A percentile compares a stretch with the other conserved stretches of the same genome.
These are phyloP conservation scores for Smutsia gigantea DNA, from an alignment of 2,797 vertebrate species.

Conservation along the genomic window DNA sequence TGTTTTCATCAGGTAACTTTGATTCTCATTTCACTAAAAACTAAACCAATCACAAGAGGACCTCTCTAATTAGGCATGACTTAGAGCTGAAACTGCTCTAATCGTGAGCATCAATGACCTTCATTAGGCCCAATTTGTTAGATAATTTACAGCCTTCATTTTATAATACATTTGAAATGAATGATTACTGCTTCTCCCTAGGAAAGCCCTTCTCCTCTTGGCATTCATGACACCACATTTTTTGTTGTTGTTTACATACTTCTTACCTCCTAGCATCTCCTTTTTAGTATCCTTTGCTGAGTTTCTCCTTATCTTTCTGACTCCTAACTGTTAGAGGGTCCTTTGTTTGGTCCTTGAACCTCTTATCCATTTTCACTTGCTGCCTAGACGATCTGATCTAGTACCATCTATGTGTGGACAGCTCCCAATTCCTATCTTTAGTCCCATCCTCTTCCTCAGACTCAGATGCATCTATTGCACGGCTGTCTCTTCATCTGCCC, in stretches of 20 bases:
- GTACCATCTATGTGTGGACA: neutral
- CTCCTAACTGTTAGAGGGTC: neutral
- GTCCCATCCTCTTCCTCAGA: neutral
- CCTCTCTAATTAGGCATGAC: neutral
- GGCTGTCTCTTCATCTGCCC: neutral
- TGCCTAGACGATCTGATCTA: neutral
- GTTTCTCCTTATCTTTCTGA: neutral
- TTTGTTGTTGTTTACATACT: neutral
- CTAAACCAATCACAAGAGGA: neutral
- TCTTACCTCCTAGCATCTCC: neutral
- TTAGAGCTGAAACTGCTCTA: neutral
- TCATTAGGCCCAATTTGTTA: neutral
- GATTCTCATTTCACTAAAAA: slow-evolving; percentile 30
- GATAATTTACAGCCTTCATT: neutral
- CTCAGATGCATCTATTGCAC: neutral
- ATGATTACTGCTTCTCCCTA: neutral
- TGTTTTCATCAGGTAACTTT: slow-evolving; percentile 16
- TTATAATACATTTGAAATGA: neutral
- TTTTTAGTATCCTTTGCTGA: neutral
- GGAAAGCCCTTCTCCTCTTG: neutral
- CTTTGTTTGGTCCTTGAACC: neutral
- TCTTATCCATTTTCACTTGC: neutral
- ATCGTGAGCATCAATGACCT: neutral
- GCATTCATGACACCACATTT: neutral
- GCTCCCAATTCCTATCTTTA: neutral